Percentiles rank a stretch among this genome's conserved stretches.
Conservation (phyloP, 2,797 vertebrate genomes). For the Xyrichtys novacula region DNA sequence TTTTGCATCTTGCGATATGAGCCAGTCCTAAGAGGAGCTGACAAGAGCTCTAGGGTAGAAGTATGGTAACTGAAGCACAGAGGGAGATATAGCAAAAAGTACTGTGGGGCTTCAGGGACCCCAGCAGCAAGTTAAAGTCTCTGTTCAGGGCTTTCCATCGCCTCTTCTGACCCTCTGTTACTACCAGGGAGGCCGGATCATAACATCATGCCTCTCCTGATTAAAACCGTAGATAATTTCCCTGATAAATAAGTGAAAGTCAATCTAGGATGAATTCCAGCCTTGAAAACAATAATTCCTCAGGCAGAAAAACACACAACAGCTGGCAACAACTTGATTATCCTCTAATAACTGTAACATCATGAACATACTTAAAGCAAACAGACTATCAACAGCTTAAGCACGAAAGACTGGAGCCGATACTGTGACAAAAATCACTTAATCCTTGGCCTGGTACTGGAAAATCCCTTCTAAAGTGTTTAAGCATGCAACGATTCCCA, state of each 20-base stretch:
- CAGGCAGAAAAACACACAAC: slow-evolving; percentile 7
- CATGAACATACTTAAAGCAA: slow-evolving; percentile 51
- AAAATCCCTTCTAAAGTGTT: slow-evolving; percentile 63
- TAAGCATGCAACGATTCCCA: slow-evolving; percentile 46
- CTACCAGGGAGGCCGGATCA: slow-evolving; percentile 59
- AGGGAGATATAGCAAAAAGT: slow-evolving; percentile 47
- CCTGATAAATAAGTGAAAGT: slow-evolving; percentile 50
- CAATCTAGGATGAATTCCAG: slow-evolving; percentile 38
- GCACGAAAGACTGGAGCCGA: slow-evolving; percentile 25
- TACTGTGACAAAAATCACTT: slow-evolving; percentile 48
- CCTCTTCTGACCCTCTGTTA: slow-evolving; percentile 60
- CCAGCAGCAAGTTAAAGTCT: slow-evolving; percentile 44
- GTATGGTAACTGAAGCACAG: slow-evolving; percentile 69
- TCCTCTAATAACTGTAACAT: slow-evolving; percentile 44
- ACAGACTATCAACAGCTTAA: slow-evolving; percentile 55
- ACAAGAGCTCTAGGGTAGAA: slow-evolving; percentile 74
- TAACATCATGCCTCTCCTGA: slow-evolving; percentile 62
- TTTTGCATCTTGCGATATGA: slow-evolving; percentile 79
- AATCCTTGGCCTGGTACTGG: slow-evolving; percentile 60
- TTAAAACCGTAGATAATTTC: slow-evolving; percentile 60
- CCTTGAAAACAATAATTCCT: slow-evolving; percentile 52
- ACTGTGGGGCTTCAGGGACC: slow-evolving; percentile 62
- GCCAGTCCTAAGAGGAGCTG: slow-evolving; percentile 77
- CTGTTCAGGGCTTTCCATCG: slow-evolving; percentile 67
- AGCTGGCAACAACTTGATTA: slow-evolving; percentile 46